phyloP scores from a whole-genome alignment of 1,140 invertebrate species.

The Orchestia grillus region DNA sequence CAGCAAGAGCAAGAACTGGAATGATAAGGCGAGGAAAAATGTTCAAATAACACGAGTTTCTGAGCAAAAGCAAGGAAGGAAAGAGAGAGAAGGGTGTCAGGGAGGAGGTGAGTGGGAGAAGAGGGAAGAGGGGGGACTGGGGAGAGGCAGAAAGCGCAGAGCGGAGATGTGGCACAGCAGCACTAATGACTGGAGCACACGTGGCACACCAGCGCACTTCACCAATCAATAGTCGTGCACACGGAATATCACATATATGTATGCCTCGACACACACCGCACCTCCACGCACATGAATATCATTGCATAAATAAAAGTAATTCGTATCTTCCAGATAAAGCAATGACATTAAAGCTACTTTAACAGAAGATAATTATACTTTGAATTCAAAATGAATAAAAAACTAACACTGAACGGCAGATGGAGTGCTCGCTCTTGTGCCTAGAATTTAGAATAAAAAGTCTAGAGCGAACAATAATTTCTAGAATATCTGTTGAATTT shows the following conservation, averaged over 20 bases:
- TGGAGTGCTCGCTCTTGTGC: background rate
- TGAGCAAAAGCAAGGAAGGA: conserved; percentile 24
- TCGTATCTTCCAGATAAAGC: background rate
- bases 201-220: conserved; percentile 51
- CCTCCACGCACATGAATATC: conserved; percentile 21
- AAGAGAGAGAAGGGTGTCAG: conserved; percentile 26
- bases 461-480: conserved; percentile 27
- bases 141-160: background rate
- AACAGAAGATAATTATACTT: background rate
- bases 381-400: background rate
- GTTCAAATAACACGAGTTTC: conserved; percentile 16
- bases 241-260: conserved; percentile 46
- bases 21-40: conserved; percentile 10
- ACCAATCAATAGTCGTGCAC: conserved; percentile 48
- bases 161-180: conserved; percentile 5
- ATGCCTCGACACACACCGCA: background rate
- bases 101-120: background rate
- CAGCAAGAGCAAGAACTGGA: background rate
- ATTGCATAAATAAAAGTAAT: background rate
- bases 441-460: conserved; percentile 4
- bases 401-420: background rate
- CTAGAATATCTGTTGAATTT: conserved; percentile 46
- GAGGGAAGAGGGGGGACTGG: background rate
- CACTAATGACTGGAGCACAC: conserved; percentile 47
- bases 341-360: background rate